Evolutionary conservation across 2,888 invertebrate genomes (phyloP), one percentile per base, ranked within the genome.

Genomic region (Hirudinaria manillensis): DNA sequence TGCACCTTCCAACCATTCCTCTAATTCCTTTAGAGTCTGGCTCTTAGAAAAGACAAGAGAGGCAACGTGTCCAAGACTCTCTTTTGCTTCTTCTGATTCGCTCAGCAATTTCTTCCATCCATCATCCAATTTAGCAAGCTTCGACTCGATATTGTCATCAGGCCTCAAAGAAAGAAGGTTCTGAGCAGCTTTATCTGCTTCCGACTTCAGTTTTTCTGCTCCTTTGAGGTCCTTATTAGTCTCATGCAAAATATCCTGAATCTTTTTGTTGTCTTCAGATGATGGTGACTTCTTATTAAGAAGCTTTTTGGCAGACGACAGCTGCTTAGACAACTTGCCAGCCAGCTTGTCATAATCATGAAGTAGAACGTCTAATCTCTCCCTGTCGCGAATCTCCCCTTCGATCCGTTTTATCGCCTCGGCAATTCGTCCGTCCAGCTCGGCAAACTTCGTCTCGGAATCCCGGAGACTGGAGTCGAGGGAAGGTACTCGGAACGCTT

Each of bases 1-100:
- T 68, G 36, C 21, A 36, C 16, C 10, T 10, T 68, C 36, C 68
- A 68, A 68, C 68, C 68, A 68, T 34, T 68, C 68, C 36, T 32
- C 36, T 36, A 68, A 1, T 21, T 68, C 34, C 7, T 4, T 36
- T 68, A 32, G n/a, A 13, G 68, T 34, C 21, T 68, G 29, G 13
- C 36, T 61, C 45, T 45, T 45, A 10, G 45, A 45, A 45, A 45
- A 16, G 16, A 16, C 45, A 3, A 45, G 45, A 7, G 45, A 7
- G 13, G 45, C 45, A 45, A 45, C 10, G 16, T 45, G 3, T 45
- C 45, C 45, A 45, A 45, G 45, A 7, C 45, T 10, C 45, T 45
- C 45, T 16, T 45, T 45, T 7, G 16, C 45, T 45, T 45, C 13
- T 45, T 45, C 45, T 45, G 13, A 1, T 4, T 45, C 45, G 16